Evolutionary conservation across 92 coral and sea anemone genomes (phyloP), one percentile per base, ranked within the genome.

Genomic region (Phenganax subtilis): DNA sequence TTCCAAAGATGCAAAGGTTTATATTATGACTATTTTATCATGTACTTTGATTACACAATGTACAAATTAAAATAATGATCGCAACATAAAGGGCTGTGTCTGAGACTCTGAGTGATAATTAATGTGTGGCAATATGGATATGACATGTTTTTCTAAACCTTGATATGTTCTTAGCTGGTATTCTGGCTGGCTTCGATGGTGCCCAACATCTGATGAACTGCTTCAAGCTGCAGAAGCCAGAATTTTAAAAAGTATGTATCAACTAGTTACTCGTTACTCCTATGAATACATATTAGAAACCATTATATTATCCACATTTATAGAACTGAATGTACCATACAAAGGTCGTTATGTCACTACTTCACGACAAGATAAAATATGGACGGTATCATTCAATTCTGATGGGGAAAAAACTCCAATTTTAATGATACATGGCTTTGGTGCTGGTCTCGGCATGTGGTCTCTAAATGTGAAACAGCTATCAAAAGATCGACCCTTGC

Each of bases 391-490:
- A 57, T 87, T 88, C 88, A 94, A 94, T 56, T 97, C 98, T 7
- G 64, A 82, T 29, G 90, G 92, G 6, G 62, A 84, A 9, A 87
- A 84, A 59, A 87, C 80, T 0, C 98, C 98, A 0, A 78, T 94
- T 17, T 93, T 94, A 14, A 85, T 94, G 96, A 85, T 94, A 30
- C 98, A 94, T 84, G 98, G 98, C 58, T 94, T 94, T 80, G 98
- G 98, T 29, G 97, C 96, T 51, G 98, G 97, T 55, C 83, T 90
- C 0, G 98, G 94, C 8, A 86, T 94, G 55, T 94, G 98, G 98
- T 89, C 91, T 12, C 72, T 94, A 57, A 94, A 90, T 68, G 68
- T 92, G 29, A 93, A 94, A 72, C 76, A 87, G 12, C 86, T 94
- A 9, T 90, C 97, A 9, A 89, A 89, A 55, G 78, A 82, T 30